phyloP scores from a whole-genome alignment of 2,113 vertebrate genomes.

The Pogona vitticeps region DNA sequence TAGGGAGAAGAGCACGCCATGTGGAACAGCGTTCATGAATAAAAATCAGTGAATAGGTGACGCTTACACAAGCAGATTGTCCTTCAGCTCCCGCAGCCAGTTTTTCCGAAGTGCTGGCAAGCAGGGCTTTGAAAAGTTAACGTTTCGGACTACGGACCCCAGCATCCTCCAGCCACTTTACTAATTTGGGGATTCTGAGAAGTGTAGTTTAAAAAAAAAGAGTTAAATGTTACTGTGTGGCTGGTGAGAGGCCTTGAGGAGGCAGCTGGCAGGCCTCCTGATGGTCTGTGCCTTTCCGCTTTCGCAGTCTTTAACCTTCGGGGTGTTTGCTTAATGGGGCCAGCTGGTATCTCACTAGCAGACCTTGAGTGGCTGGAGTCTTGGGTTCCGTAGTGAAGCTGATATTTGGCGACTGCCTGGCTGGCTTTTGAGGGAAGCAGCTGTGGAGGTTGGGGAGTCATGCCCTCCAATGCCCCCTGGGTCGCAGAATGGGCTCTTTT shows the following conservation, averaged over 20 bases:
- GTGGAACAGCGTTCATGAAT: neutral
- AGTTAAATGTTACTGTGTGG: too few species aligned
- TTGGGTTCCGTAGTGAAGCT: slow-evolving; percentile 4
- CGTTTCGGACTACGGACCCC: too few species aligned
- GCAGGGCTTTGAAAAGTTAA: neutral
- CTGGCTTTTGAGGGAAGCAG: neutral
- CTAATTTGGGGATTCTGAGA: neutral
- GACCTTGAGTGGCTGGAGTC: slow-evolving; percentile 2
- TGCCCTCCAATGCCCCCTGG: neutral
- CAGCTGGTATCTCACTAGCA: neutral
- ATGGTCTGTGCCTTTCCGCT: too few species aligned
- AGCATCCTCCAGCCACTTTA: too few species aligned
- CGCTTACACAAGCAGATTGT: neutral
- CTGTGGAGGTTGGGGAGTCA: neutral
- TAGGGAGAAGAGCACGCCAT: neutral
- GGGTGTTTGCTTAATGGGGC: slow-evolving; percentile 8
- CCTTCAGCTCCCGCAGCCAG: too few species aligned
- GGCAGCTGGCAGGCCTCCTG: neutral
- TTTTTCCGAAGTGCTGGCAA: neutral
- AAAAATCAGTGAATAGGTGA: neutral
- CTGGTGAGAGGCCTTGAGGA: neutral
- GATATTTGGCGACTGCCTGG: neutral
- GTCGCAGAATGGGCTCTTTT: neutral
- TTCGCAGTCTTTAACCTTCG: slow-evolving; percentile 1
- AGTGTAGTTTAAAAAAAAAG: neutral